Base-by-base conservation (phyloP, 2,113 vertebrate species). In the zebrafish (Danio rerio) region DNA sequence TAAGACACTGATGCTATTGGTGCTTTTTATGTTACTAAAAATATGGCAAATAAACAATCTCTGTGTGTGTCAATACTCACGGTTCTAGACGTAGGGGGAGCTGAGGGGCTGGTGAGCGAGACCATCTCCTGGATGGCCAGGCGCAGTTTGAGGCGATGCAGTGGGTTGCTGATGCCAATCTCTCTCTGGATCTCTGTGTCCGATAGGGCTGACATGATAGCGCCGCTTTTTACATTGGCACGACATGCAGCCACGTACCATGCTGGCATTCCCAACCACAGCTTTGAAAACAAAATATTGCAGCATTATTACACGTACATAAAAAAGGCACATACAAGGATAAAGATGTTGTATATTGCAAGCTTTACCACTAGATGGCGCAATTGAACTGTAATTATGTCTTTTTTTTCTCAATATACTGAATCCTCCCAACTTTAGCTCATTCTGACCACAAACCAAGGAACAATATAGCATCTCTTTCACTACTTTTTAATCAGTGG, bases 41-140 rank as follows among this genome's bases (percentile, higher is more conserved):
- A 72, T 7, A 65, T n/a, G n/a, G n/a, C n/a, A 65, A 65, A 31
- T 43, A 16, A 43, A 16, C 8, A 9, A 55, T 21, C 56, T 70
- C 53, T 79, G 53, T 66, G 83, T 52, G 18, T 58, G 61, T 52
- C 16, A 43, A 9, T 71, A 98, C 97, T 98, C 94, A 99, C 97
- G 88, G 98, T 99, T 95, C 98, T 93, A 82, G 98, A 96, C 65
- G 98, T 99, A 71, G 98, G 98, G 61, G 98, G 98, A 62, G 98
- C 98, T 0, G 98, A 99, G 31, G 98, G 98, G 79, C 98, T 99
- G 52, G 97, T 99, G 65, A 99, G 95, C 47, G 98, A 99, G 5
- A 99, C 98, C 98, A 99, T 99, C 91, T 99, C 98, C 90, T 99
- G 98, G 92, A 99, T 99, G 82, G 98, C 98, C 83, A 99, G 87